Conservation (phyloP, 2,113 vertebrate genomes). For the Microtus richardsoni region DNA sequence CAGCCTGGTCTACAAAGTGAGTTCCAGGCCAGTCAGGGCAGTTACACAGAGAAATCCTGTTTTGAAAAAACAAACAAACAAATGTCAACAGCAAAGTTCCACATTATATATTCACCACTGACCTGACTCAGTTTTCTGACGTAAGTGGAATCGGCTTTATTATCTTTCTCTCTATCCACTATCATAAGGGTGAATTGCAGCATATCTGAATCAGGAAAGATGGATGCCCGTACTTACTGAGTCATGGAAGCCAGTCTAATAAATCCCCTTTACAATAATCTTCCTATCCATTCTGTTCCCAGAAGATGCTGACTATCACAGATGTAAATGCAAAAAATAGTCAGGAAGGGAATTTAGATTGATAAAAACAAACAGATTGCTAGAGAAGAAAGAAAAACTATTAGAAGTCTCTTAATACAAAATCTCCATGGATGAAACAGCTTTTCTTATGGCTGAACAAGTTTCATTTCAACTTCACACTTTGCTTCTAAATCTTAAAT, state of each 20-base stretch:
- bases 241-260: neutral
- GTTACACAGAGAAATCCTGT: too few relatives aligned
- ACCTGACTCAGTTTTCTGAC: constrained; percentile 7
- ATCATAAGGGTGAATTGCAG: neutral
- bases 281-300: neutral
- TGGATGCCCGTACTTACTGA: neutral
- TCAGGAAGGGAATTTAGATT: neutral
- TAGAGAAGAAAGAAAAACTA: neutral
- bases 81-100: neutral
- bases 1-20: too few relatives aligned
- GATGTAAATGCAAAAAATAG: neutral
- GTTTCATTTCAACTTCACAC: neutral
- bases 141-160: neutral
- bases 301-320: neutral
- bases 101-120: neutral
- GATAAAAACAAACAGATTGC: neutral
- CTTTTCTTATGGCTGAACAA: neutral
- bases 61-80: too few relatives aligned
- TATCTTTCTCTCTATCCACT: neutral
- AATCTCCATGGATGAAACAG: neutral
- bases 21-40: too few relatives aligned
- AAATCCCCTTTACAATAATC: neutral
- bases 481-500: neutral
- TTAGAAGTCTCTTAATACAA: neutral
- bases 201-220: neutral